These are phyloP conservation scores for Ambastaia sidthimunki DNA, from an alignment of 2,797 vertebrate species.

Conservation along the genomic window DNA sequence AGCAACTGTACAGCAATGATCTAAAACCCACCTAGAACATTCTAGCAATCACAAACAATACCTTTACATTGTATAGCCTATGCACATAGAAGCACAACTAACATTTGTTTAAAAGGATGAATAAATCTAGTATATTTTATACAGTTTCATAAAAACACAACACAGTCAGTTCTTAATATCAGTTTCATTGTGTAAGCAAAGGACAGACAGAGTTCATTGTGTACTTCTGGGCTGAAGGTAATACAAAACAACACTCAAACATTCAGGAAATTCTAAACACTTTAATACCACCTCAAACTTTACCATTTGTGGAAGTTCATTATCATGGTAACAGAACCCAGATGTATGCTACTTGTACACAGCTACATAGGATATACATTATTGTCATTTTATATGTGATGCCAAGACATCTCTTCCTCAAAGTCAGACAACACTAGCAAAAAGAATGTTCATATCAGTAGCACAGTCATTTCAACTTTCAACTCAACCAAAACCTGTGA, in stretches of 20 bases:
- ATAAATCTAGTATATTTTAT: too few relatives aligned
- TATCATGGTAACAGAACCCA: slow-evolving; percentile 32
- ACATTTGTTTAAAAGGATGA: too few relatives aligned
- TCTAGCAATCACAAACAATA: too few relatives aligned
- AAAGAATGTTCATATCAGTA: background rate
- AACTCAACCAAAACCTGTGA: background rate
- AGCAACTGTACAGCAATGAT: too few relatives aligned
- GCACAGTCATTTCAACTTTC: background rate
- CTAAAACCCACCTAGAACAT: too few relatives aligned
- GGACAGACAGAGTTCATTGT: background rate
- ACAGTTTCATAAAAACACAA: too few relatives aligned
- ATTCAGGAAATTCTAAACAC: slow-evolving; percentile 48
- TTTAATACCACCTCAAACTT: slow-evolving; percentile 67
- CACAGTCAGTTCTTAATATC: too few relatives aligned
- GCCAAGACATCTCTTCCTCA: background rate
- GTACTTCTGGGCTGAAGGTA: background rate
- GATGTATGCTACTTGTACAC: slow-evolving; percentile 50
- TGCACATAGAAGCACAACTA: too few relatives aligned
- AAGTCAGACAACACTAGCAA: slow-evolving; percentile 23
- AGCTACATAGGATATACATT: slow-evolving; percentile 53
- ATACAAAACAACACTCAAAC: slow-evolving; percentile 23
- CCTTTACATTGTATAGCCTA: too few relatives aligned
- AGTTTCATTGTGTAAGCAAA: background rate
- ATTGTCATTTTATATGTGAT: slow-evolving; percentile 34
- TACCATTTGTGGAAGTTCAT: slow-evolving; percentile 32